phyloP scores from a whole-genome alignment of 1,140 invertebrate species.

The Meloidogyne exigua region DNA sequence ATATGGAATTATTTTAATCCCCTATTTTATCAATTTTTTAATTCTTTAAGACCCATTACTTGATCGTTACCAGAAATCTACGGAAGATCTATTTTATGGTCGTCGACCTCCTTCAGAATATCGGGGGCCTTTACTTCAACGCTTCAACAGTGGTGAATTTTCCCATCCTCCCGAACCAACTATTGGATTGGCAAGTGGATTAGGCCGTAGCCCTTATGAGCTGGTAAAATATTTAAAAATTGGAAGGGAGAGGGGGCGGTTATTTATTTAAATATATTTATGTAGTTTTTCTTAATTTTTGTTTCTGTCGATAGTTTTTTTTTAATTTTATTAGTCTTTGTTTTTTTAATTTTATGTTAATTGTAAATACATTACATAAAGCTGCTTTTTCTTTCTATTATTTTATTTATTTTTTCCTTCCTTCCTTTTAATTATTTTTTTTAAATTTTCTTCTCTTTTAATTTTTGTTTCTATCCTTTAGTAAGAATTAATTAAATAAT shows the following conservation, averaged over 20 bases:
- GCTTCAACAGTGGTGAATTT: conserved; percentile 59
- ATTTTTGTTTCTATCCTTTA: too few relatives aligned
- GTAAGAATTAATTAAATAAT: too few relatives aligned
- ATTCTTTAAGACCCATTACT: conserved; percentile 41
- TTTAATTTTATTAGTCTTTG: background rate
- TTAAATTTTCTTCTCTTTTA: background rate
- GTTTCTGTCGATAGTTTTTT: too few relatives aligned
- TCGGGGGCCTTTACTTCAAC: conserved; percentile 59
- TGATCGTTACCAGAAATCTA: conserved; percentile 54
- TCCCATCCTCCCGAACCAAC: conserved; percentile 29
- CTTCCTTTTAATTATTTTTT: background rate
- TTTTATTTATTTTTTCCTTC: background rate
- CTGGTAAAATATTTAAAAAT: conserved; percentile 42
- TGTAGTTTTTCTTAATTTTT: too few relatives aligned
- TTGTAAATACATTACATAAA: too few relatives aligned
- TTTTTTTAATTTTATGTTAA: background rate
- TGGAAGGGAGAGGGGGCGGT: conserved; percentile 4
- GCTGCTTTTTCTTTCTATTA: too few relatives aligned
- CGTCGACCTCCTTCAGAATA: conserved; percentile 48
- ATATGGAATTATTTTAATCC: too few relatives aligned
- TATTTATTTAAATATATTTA: background rate
- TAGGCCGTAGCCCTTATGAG: conserved; percentile 55
- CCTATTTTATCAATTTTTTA: background rate
- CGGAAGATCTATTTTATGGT: conserved; percentile 44
- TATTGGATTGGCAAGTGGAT: conserved; percentile 21